A percentile compares a stretch with the other conserved stretches of the same genome.
These are phyloP conservation scores for Tetranychus cinnabarinus DNA, from an alignment of 1,140 invertebrate species.

Conservation along the genomic window DNA sequence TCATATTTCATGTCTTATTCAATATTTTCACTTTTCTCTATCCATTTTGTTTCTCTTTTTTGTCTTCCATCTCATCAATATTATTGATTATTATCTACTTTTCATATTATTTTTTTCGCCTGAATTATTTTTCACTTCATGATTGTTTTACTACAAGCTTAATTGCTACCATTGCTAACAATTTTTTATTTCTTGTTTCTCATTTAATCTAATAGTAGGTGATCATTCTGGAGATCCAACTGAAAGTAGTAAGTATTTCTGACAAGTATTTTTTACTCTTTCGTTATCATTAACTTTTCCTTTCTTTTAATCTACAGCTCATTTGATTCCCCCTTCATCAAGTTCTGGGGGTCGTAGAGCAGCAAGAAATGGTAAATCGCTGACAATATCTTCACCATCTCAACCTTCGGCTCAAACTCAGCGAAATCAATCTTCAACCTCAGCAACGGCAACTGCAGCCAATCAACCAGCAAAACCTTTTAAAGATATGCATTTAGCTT, in stretches of 20 bases:
- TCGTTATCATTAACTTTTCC: background rate
- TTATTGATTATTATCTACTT: too few relatives aligned
- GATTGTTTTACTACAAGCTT: too few relatives aligned
- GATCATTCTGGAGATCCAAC: conserved; percentile 3
- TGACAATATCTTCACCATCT: background rate
- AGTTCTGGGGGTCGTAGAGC: conserved; percentile 1
- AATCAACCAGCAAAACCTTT: background rate
- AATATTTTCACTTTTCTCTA: too few relatives aligned
- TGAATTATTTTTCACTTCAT: too few relatives aligned
- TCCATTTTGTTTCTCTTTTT: too few relatives aligned
- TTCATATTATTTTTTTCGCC: too few relatives aligned
- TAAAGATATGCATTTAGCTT: conserved; percentile 51
- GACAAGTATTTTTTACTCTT: background rate
- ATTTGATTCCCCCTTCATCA: conserved; percentile 7
- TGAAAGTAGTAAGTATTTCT: conserved; percentile 8
- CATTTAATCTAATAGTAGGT: background rate
- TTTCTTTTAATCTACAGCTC: conserved; percentile 1
- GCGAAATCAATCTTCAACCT: background rate
- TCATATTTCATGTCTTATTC: too few relatives aligned
- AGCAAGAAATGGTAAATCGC: conserved; percentile 5
- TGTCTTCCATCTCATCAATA: too few relatives aligned
- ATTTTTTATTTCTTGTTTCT: too few relatives aligned
- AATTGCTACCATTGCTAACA: too few relatives aligned
- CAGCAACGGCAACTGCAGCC: background rate
- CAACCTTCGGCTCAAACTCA: background rate